A percentile compares a stretch with the other conserved stretches of the same genome.
These are phyloP conservation scores for sheep (Ovis aries) DNA, from an alignment of 2,113 vertebrate genomes.

Conservation along the genomic window DNA sequence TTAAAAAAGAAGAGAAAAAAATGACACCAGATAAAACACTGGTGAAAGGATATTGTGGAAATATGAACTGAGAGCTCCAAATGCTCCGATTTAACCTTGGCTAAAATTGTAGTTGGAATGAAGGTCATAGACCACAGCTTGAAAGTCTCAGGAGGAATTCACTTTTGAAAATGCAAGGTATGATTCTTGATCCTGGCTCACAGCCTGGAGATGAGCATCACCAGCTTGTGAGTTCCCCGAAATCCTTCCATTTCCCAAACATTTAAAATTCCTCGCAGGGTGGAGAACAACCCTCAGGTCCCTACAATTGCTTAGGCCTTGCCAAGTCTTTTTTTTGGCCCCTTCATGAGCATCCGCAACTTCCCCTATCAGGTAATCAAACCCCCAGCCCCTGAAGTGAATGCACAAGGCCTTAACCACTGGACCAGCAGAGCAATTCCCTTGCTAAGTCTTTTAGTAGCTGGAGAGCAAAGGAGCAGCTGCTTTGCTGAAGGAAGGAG, in stretches of 20 bases:
- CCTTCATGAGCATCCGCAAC: neutral
- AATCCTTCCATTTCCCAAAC: neutral
- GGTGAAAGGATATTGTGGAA: neutral
- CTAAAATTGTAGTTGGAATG: neutral
- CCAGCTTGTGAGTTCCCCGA: neutral
- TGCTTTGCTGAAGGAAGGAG: neutral
- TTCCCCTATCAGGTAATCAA: neutral
- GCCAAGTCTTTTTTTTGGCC: neutral
- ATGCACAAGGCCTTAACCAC: neutral
- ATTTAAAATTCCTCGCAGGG: neutral
- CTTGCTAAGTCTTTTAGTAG: neutral
- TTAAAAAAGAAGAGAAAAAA: neutral
- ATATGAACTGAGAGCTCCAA: neutral
- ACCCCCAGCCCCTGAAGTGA: neutral
- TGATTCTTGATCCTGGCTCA: neutral
- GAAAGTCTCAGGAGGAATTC: neutral
- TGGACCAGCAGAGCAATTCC: neutral
- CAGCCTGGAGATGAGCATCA: neutral
- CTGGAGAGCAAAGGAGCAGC: neutral
- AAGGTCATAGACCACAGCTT: neutral
- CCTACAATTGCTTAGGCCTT: neutral
- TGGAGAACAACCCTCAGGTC: neutral
- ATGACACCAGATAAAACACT: neutral
- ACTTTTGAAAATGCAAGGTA: neutral
- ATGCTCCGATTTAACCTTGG: neutral